Base-by-base conservation (phyloP, 2,113 vertebrate species). In the Megalops atlanticus region DNA sequence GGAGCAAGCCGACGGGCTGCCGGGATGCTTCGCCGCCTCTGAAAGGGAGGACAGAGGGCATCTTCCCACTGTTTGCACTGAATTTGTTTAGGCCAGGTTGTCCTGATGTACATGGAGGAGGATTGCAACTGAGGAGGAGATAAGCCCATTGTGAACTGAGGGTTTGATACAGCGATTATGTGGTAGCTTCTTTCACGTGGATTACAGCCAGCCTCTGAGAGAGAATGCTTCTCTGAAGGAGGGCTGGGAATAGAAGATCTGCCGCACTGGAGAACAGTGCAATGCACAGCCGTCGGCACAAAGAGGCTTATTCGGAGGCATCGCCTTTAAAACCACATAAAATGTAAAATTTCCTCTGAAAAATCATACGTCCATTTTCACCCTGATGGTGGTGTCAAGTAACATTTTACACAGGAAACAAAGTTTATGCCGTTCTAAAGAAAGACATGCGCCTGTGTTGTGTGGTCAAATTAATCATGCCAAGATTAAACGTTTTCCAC, bases 91-190 rank as follows among this genome's bases (percentile, higher is more conserved):
- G 40, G 12, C 36, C 70, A 76, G 33, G 45, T 68, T 74, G 35
- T 41, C 15, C 31, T n/a, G 70, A 58, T 49, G 68, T 70, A 47
- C 33, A 54, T 16, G 49, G 31, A 78, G 49, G 24, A 72, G 81
- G 76, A 84, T 31, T 69, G 75, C 31, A 40, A 15, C 68, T 77
- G 54, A 27, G 43, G 45, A 21, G 58, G 38, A 39, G 6, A 77
- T n/a, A 35, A 78, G 76, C 76, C 77, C 58, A 41, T 39, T 75
- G 47, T 49, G 71, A 78, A 82, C 54, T 31, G 24, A 16, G 49
- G 40, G 40, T 35, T 39, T 47, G 74, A 80, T 80, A 12, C 47
- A 80, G 78, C 40, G 36, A 79, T 86, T 86, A 84, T 80, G 31
- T 49, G 75, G 85, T 36, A 36, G 76, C 54, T 84, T 74, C 70